Evolutionary conservation across 2,113 vertebrate species (phyloP).

Genomic region (Pelobates fuscus): DNA sequence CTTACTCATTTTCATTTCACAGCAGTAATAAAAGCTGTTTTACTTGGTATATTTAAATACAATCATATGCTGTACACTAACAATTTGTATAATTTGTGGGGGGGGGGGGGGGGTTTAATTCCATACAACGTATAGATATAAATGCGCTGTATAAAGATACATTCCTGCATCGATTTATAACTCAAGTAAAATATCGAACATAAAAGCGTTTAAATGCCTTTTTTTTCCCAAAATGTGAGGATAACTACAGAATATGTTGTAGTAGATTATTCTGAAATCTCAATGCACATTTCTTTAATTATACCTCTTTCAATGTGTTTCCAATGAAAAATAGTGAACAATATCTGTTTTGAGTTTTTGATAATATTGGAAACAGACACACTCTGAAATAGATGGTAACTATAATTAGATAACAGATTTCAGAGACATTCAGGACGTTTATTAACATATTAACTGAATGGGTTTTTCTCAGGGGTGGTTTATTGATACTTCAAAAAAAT

Average conservation of each 20-base stretch:
- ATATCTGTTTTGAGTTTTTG: conserved; percentile 15
- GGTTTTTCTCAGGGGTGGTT: background rate
- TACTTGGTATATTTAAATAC: no score
- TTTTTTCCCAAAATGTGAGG: no score
- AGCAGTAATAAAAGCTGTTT: no score
- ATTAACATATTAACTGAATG: background rate
- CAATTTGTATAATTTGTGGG: no score
- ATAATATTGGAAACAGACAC: conserved; percentile 17
- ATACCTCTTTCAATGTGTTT: conserved; percentile 2
- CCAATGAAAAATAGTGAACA: background rate
- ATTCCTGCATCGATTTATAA: no score
- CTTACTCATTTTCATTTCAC: no score
- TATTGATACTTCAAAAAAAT: background rate
- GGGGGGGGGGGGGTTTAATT: no score
- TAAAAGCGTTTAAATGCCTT: no score
- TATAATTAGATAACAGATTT: conserved; percentile 22
- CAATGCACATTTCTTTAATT: conserved; percentile 25
- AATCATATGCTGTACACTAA: no score
- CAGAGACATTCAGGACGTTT: background rate
- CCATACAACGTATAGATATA: no score
- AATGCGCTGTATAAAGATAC: no score
- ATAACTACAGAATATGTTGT: conserved; percentile 9
- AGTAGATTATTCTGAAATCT: conserved; percentile 2
- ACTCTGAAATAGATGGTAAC: conserved; percentile 12
- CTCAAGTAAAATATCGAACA: no score